Base-by-base conservation (phyloP, 2,113 vertebrate species). In the Elephas maximus region DNA sequence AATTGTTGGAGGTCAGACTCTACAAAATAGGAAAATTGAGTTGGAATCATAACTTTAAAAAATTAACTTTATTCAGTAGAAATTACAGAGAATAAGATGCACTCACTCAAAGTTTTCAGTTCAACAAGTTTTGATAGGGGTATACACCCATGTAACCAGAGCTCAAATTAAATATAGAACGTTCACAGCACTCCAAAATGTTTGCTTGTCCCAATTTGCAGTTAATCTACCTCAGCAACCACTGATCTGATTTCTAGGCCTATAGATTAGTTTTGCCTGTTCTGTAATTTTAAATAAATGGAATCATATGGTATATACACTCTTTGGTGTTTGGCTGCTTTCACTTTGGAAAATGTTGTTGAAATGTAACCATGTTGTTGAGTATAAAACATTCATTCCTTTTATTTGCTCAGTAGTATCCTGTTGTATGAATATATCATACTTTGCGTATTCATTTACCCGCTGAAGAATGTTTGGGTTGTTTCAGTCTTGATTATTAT, bases 11-110 rank as follows among this genome's bases (percentile, higher is more conserved):
- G 28, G n/a, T 71, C 8, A 24, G 30, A 77, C 15, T 79, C 26
- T 84, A 51, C 5, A 48, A 88, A 94, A 89, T 15, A 88, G 21
- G 33, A 69, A 95, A 79, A 9, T 74, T 28, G 14, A 28, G 51
- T 48, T 95, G 18, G 26, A 92, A 57, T 93, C 65, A 0, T 86
- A 87, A 94, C 14, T 93, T 24, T n/a, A 74, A 74, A 90, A 28
- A 73, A 88, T 17, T 33, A 79, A 21, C 12, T 71, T 79, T 51
- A 90, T 69, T 1, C 24, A 89, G 26, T 88, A 60, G 53, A 87
- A 28, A 44, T 93, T 71, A 53, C 37, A 41, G 15, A 73, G 24
- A 96, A 53, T 77, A 94, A 85, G 90, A 79, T 60, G 1, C 10
- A 67, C 1, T 78, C 11, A 88, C 63, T 78, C 94, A 7, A 89